Base-by-base conservation (phyloP, 2,888 invertebrate species). In the Eremobia ochroleuca region DNA sequence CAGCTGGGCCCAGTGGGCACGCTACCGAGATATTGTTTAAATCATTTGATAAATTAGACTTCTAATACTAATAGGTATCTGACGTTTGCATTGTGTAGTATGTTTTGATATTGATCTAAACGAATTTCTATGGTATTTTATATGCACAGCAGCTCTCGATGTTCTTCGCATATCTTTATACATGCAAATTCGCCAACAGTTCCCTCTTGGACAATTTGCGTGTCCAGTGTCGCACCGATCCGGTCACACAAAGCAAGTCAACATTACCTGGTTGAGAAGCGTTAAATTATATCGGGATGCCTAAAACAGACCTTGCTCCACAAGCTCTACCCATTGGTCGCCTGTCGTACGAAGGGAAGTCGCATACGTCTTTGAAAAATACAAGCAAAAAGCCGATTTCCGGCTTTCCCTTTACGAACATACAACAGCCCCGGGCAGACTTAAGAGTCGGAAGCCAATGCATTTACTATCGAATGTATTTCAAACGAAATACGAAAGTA, bases 1-100 rank as follows among this genome's bases (percentile, higher is more conserved):
- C 87, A 83, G 80, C 81, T 77, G 78, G 65, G 67, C 55, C 18
- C 34, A 37, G 21, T 34, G 73, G 46, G 21, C 52, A 18, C 55
- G 37, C 52, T n/a, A 21, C 59, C 9, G 31, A 1, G 81, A 77
- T 79, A 81, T 77, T 79, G 61, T 69, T 76, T 82, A 67, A 79
- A 79, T 79, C 61, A 84, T 79, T 84, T 76, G 75, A 83, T 76
- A 79, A 83, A 83, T 83, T 70, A 79, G 40, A 55, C 37, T 72
- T n/a, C 65, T 59, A 75, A 58, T 28, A 62, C 58, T 31, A 55
- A 28, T 34, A 58, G 49, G 25, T 28, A 55, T 52, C 21, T 52
- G 34, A 40, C 40, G 55, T 76, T 64, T 69, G 28, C 61, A 66
- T 43, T 25, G 25, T 34, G 31, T 46, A 25, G 18, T 31, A 69